Evolutionary conservation across 2,888 invertebrate species (phyloP).

Genomic region (Cheilosia soror): DNA sequence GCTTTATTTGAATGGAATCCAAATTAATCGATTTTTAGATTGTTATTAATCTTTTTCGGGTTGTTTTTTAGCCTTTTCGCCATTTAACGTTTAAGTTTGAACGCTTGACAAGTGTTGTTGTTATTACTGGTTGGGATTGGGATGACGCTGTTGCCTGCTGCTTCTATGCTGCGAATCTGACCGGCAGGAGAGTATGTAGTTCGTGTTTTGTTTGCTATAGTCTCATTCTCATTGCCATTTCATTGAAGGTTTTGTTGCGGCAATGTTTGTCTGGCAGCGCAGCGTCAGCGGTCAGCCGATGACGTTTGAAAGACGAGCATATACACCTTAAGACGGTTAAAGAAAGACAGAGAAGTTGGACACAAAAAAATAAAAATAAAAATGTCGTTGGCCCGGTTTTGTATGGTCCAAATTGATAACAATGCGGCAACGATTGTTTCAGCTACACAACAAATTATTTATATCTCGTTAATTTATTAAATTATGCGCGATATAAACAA

Average conservation of each 20-base stretch:
- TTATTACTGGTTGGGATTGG: background rate
- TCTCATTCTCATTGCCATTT: slow-evolving; percentile 38
- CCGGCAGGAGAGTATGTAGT: background rate
- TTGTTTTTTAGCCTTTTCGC: slow-evolving; percentile 53
- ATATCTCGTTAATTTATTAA: slow-evolving; percentile 60
- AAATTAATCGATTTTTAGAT: slow-evolving; percentile 73
- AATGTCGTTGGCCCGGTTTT: slow-evolving; percentile 53
- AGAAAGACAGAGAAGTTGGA: background rate
- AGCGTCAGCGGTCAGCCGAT: slow-evolving; percentile 42
- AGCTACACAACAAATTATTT: slow-evolving; percentile 40
- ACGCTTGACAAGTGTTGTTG: slow-evolving; percentile 42
- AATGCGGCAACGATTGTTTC: slow-evolving; percentile 43
- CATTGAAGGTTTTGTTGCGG: slow-evolving; percentile 46
- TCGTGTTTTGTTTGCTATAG: background rate
- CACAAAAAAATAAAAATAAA: background rate
- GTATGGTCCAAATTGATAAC: slow-evolving; percentile 49
- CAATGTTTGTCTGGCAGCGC: slow-evolving; percentile 42
- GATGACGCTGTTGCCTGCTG: slow-evolving; percentile 10
- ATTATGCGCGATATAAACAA: slow-evolving; percentile 56
- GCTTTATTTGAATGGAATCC: slow-evolving; percentile 73
- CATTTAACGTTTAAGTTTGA: slow-evolving; percentile 9
- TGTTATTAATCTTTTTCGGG: slow-evolving; percentile 71
- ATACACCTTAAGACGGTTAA: background rate
- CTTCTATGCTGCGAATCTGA: background rate
- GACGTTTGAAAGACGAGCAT: slow-evolving; percentile 39